A percentile compares a stretch with the other conserved stretches of the same genome.
Conservation (phyloP, 2,888 invertebrate genomes). For the Mantis religiosa region DNA sequence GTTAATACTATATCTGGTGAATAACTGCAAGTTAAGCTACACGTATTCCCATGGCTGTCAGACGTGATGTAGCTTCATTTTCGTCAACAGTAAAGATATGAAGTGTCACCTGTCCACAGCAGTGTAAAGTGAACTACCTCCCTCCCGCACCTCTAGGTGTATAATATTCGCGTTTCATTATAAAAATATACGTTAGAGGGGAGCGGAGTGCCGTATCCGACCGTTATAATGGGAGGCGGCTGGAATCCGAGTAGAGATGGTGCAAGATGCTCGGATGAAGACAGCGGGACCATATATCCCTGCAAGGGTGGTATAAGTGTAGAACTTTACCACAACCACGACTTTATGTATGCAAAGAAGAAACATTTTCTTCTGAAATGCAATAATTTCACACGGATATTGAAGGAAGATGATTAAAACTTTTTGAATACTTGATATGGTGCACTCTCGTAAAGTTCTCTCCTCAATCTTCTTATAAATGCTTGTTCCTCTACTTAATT, state of each 20-base stretch:
- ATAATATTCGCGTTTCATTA: conserved; percentile 11
- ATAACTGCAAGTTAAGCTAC: background rate
- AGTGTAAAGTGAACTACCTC: background rate
- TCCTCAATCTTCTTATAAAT: too few relatives aligned
- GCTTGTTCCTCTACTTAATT: too few relatives aligned
- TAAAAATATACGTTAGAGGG: background rate
- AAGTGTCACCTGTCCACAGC: background rate
- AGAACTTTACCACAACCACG: too few relatives aligned
- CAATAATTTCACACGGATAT: too few relatives aligned
- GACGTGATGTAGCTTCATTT: background rate
- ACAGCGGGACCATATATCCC: background rate
- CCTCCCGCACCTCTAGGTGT: background rate
- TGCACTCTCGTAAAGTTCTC: too few relatives aligned
- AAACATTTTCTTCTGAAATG: too few relatives aligned
- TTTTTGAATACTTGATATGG: too few relatives aligned
- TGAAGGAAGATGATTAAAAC: too few relatives aligned
- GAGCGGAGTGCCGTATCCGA: background rate
- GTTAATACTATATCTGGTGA: too few relatives aligned
- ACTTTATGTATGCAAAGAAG: too few relatives aligned
- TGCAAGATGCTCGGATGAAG: background rate
- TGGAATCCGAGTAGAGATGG: background rate
- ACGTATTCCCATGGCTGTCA: background rate
- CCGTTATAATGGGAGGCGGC: background rate
- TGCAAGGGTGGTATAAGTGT: background rate
- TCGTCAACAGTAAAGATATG: background rate